phyloP scores from a whole-genome alignment of 2,888 invertebrate genomes.

The Odontothrips loti region DNA sequence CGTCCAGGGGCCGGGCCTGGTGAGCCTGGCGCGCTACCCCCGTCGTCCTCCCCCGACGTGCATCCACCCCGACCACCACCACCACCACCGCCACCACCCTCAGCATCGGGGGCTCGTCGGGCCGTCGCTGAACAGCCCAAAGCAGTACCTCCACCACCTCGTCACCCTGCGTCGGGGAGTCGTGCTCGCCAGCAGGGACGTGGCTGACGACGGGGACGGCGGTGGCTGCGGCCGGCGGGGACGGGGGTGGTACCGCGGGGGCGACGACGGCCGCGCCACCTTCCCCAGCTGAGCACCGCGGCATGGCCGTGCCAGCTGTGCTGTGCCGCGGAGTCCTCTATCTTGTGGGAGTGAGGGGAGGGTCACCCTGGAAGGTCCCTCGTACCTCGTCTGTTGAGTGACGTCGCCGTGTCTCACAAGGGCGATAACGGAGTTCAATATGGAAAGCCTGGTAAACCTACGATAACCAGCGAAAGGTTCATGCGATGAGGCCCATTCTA shows the following conservation, averaged over 20 bases:
- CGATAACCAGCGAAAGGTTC: neutral
- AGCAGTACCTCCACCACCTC: conserved; percentile 16
- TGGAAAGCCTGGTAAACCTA: too few species aligned
- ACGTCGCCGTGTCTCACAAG: neutral
- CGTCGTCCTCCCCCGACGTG: neutral
- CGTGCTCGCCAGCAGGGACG: neutral
- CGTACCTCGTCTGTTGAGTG: neutral
- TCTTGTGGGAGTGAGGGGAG: neutral
- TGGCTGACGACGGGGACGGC: neutral
- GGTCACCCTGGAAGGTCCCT: conserved; percentile 11
- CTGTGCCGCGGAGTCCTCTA: too few species aligned
- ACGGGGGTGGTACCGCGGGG: neutral
- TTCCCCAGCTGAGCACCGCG: neutral
- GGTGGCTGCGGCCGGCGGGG: neutral
- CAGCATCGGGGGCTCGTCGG: neutral
- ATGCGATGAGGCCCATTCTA: neutral
- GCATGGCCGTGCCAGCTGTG: neutral
- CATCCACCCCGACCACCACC: neutral
- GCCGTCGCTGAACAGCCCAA: neutral
- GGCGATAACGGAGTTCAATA: too few species aligned
- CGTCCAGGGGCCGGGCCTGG: neutral
- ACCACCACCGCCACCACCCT: neutral
- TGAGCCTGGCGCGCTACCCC: neutral
- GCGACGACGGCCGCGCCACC: neutral
- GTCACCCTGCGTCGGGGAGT: neutral